Conservation (phyloP, 2,797 vertebrate species). For the Falco novaeseelandiae region DNA sequence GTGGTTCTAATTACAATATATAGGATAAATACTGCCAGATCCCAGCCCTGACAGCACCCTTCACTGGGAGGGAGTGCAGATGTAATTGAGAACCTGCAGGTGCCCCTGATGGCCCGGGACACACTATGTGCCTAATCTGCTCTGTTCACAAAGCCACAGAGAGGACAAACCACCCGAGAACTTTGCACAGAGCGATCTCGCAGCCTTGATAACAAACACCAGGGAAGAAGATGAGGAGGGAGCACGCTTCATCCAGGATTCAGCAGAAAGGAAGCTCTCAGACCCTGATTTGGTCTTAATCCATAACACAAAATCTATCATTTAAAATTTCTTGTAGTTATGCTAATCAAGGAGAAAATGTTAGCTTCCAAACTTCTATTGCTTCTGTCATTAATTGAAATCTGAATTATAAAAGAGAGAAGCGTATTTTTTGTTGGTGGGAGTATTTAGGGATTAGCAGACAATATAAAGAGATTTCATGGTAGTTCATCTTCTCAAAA, state of each 20-base stretch:
- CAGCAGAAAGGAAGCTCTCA: not conserved
- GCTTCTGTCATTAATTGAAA: not conserved
- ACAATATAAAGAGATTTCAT: not conserved
- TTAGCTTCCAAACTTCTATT: not conserved
- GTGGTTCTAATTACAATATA: not conserved
- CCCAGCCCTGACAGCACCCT: not conserved
- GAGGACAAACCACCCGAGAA: not conserved
- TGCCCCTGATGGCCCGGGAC: too few relatives aligned
- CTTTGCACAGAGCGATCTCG: accelerated
- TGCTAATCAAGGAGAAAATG: not conserved
- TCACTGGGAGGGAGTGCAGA: not conserved
- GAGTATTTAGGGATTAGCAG: not conserved
- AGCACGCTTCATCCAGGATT: accelerated
- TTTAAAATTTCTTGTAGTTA: not conserved
- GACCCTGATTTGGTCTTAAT: not conserved
- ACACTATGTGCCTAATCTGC: accelerated
- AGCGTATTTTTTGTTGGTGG: not conserved
- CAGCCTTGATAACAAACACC: not conserved
- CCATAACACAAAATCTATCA: accelerated
- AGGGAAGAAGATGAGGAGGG: not conserved
- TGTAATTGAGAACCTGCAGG: not conserved
- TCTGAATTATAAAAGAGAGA: not conserved
- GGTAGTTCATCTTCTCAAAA: not conserved
- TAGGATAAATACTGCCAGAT: not conserved
- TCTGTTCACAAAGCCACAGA: accelerated